A percentile compares a stretch with the other conserved stretches of the same genome.
Conservation (phyloP, 2,113 vertebrate genomes). For the Acanthochromis polyacanthus region DNA sequence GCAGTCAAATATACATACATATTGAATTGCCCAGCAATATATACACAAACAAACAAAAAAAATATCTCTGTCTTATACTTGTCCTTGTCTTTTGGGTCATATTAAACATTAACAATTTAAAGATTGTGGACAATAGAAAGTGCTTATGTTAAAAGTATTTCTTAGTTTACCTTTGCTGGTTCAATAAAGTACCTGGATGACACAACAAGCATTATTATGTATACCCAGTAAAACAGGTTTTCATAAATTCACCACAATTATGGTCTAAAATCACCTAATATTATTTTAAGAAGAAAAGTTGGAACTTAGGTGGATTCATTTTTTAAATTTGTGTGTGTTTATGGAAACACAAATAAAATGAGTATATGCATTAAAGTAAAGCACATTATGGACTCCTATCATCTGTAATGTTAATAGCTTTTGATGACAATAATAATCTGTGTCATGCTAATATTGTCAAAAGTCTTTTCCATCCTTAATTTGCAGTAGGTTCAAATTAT, state of each 20-base stretch:
- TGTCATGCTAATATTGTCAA: no score
- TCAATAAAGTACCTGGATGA: slow-evolving; percentile 63
- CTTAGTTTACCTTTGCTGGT: slow-evolving; percentile 14
- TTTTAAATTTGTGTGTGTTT: neutral
- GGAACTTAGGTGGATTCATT: neutral
- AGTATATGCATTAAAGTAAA: no score
- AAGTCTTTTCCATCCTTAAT: no score
- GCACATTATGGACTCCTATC: no score
- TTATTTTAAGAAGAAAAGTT: neutral
- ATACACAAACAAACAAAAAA: slow-evolving; percentile 28
- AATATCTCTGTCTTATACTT: slow-evolving; percentile 9
- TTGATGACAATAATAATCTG: no score
- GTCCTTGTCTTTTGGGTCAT: neutral
- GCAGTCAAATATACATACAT: neutral
- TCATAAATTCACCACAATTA: neutral
- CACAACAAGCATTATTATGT: slow-evolving; percentile 6
- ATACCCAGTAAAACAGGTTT: slow-evolving; percentile 26
- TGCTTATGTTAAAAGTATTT: slow-evolving; percentile 8
- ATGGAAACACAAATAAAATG: no score
- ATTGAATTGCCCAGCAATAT: slow-evolving; percentile 22
- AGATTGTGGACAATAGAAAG: slow-evolving; percentile 8
- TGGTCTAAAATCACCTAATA: neutral
- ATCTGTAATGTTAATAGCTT: no score
- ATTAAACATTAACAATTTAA: slow-evolving; percentile 20
- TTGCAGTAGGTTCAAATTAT: no score